Evolutionary conservation across 2,113 vertebrate species (phyloP), one percentile per base, ranked within the genome.

Genomic region (Caloenas nicobarica): DNA sequence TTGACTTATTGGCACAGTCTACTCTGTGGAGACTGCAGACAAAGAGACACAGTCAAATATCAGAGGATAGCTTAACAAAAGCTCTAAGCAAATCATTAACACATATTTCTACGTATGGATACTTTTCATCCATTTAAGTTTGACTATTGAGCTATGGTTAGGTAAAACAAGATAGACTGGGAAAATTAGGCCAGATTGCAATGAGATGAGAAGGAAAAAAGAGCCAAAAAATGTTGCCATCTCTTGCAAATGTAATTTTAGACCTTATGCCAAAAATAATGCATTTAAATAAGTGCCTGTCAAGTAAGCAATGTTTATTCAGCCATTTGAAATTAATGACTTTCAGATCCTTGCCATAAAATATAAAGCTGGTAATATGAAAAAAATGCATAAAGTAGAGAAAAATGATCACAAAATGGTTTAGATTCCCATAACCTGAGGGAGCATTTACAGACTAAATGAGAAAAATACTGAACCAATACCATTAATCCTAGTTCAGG

Each of bases 231-330:
- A 13, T 10, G 3, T 42, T 81, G 61, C 65, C 62, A 69, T 95
- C 54, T 70, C 31, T 81, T 86, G 40, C 70, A 92, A 94, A 65
- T 12, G 50, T 54, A 81, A 76, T 70, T 95, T 89, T 70, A 91
- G 36, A 70, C 42, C 36, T 85, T 85, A 69, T 66, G 88, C 96
- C 92, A 93, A 93, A 94, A 92, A 91, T 58, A 95, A 89, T 87
- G 62, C 23, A 80, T 89, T 96, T 93, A 84, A 93, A 72, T 87
- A 93, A 79, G 53, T 72, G 48, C 78, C 56, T 95, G 82, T 93
- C 83, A 93, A 93, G 66, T 46, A 88, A 79, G 23, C 25, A 86
- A 77, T 89, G 77, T 89, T 93, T 94, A 92, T 95, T 92, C 77
- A 96, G 77, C 57, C 36, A 29, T 79, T 91, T 72, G 36, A 91